These are phyloP conservation scores for Polymixis flavicincta DNA, from an alignment of 2,888 invertebrate genomes.

Conservation along the genomic window DNA sequence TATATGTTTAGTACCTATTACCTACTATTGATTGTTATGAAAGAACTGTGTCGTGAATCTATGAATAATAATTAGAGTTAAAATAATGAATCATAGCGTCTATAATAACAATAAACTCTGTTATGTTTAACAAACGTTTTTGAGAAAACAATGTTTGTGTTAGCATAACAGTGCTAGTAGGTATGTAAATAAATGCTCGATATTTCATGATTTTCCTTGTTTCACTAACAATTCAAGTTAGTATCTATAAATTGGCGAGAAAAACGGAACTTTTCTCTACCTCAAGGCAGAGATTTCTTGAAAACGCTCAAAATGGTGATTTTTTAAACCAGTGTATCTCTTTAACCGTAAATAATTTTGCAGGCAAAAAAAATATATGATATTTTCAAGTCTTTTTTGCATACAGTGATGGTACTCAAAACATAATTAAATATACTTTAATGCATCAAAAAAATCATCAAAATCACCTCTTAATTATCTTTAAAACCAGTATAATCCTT, in stretches of 20 bases:
- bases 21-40: neutral
- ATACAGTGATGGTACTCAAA: too few relatives aligned
- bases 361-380: too few relatives aligned
- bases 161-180: neutral
- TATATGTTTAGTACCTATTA: neutral
- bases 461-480: too few relatives aligned
- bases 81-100: constrained; percentile 40
- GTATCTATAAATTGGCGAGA: neutral
- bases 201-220: constrained; percentile 15
- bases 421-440: too few relatives aligned
- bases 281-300: too few relatives aligned
- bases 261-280: neutral
- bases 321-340: too few relatives aligned
- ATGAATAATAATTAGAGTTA: constrained; percentile 27
- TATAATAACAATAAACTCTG: constrained; percentile 38
- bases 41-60: constrained; percentile 9
- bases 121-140: constrained; percentile 26
- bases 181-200: constrained; percentile 1
- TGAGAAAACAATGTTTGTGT: constrained; percentile 11
- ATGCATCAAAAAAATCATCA: too few relatives aligned
- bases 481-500: too few relatives aligned
- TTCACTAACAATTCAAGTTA: constrained; percentile 5
- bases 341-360: too few relatives aligned
- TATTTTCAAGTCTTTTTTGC: too few relatives aligned
- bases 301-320: too few relatives aligned